Percentiles rank a stretch among this genome's conserved stretches.
Conservation (phyloP, 2,113 vertebrate species). For the Takifugu bimaculatus region DNA sequence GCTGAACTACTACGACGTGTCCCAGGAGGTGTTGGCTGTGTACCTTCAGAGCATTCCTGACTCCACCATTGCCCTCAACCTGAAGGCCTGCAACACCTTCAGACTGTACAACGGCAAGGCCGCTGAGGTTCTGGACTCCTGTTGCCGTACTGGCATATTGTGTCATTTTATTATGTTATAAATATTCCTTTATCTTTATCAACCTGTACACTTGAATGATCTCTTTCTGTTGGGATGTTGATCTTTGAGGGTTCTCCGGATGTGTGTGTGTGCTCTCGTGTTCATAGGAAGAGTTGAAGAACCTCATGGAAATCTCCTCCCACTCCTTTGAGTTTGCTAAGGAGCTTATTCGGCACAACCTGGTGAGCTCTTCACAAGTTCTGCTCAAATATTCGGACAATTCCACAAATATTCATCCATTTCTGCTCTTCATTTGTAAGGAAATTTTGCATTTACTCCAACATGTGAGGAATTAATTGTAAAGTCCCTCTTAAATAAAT, state of each 20-base stretch:
- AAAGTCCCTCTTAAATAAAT: too few species aligned
- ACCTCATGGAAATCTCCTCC: constrained; percentile 88
- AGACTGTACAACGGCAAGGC: constrained; percentile 94
- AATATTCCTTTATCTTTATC: too few species aligned
- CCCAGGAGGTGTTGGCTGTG: constrained; percentile 92
- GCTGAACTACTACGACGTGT: constrained; percentile 96
- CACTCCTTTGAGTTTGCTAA: constrained; percentile 96
- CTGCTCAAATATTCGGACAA: neutral
- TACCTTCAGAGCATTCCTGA: constrained; percentile 95
- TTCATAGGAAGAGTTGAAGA: constrained; percentile 88
- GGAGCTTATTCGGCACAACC: constrained; percentile 95
- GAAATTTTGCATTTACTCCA: too few species aligned
- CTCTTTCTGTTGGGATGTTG: neutral
- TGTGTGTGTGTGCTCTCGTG: neutral
- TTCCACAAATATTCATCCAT: too few species aligned
- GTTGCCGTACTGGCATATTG: too few species aligned
- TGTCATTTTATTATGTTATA: too few species aligned
- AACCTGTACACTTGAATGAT: too few species aligned
- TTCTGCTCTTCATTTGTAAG: too few species aligned
- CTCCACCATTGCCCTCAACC: constrained; percentile 95
- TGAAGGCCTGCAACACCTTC: constrained; percentile 97
- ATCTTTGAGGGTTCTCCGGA: neutral
- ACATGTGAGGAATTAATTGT: too few species aligned
- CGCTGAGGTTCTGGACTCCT: constrained; percentile 80
- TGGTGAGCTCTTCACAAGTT: constrained; percentile 73